Evolutionary conservation across 1,140 invertebrate genomes (phyloP).

Genomic region (Macrosteles quadrilineatus): DNA sequence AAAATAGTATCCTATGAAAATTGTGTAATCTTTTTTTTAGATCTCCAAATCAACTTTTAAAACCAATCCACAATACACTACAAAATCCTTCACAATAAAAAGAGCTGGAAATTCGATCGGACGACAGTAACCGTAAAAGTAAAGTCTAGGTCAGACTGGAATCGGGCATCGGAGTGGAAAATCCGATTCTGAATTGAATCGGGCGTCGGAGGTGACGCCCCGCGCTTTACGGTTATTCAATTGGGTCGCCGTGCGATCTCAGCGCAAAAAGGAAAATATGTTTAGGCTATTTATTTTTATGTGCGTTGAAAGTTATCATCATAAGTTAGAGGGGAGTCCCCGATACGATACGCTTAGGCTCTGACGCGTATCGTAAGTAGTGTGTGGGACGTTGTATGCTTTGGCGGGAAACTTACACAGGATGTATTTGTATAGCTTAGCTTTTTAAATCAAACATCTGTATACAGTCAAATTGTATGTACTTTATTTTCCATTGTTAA

Average conservation of each 20-base stretch:
- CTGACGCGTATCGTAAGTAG: too few species aligned
- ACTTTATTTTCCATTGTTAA: too few species aligned
- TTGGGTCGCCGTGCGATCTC: conserved; percentile 15
- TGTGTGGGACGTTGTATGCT: too few species aligned
- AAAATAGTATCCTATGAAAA: too few species aligned
- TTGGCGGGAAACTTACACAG: too few species aligned
- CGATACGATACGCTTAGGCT: neutral
- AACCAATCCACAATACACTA: too few species aligned
- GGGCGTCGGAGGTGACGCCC: neutral
- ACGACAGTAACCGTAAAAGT: conserved; percentile 20
- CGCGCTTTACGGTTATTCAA: conserved; percentile 19
- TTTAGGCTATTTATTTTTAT: conserved; percentile 43
- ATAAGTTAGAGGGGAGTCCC: conserved; percentile 30
- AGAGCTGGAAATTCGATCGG: conserved; percentile 5
- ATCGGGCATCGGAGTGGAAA: neutral
- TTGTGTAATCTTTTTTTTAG: too few species aligned
- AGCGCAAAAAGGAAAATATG: conserved; percentile 33
- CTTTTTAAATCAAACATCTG: too few species aligned
- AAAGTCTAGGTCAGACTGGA: conserved; percentile 10
- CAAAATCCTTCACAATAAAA: neutral
- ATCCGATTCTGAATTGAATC: conserved; percentile 4
- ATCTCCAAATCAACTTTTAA: too few species aligned
- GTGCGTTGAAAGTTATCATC: conserved; percentile 40
- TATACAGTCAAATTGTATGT: too few species aligned
- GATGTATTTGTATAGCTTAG: too few species aligned